Evolutionary conservation across 2,888 invertebrate genomes (phyloP).

Genomic region (Cosmopolites sordidus): DNA sequence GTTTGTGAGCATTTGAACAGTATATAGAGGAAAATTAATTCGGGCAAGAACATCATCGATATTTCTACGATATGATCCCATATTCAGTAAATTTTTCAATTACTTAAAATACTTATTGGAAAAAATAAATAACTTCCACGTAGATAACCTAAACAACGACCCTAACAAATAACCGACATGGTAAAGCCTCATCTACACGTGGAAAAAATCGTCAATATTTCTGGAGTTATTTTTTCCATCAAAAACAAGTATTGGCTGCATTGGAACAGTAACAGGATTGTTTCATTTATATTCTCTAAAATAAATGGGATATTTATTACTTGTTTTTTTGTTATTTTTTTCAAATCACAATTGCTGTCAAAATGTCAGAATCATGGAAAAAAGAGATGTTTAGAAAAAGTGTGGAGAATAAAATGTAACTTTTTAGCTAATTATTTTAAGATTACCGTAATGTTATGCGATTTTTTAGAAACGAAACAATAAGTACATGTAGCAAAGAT

Average conservation of each 20-base stretch:
- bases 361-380: slow-evolving; percentile 13
- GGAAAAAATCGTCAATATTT: no score
- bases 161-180: not conserved
- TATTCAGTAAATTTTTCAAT: slow-evolving; percentile 42
- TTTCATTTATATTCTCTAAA: no score
- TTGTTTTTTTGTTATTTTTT: no score
- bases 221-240: no score
- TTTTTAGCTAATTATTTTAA: not conserved
- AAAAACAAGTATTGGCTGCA: no score
- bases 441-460: not conserved
- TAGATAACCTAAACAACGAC: slow-evolving; percentile 38
- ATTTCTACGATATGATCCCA: slow-evolving; percentile 58
- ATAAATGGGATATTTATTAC: no score
- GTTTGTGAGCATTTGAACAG: slow-evolving; percentile 84
- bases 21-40: slow-evolving; percentile 91
- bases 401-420: slow-evolving; percentile 10
- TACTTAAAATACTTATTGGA: slow-evolving; percentile 5
- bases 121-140: slow-evolving; percentile 37
- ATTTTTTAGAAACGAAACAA: slow-evolving; percentile 6
- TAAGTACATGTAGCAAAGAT: not conserved
- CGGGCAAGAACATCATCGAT: slow-evolving; percentile 74
- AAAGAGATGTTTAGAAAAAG: slow-evolving; percentile 10
- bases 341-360: not conserved
- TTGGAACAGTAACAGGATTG: no score
- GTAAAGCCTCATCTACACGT: no score